A percentile compares a stretch with the other conserved stretches of the same genome.
phyloP scores from a whole-genome alignment of 2,888 invertebrate species.

The Ischnura elegans region DNA sequence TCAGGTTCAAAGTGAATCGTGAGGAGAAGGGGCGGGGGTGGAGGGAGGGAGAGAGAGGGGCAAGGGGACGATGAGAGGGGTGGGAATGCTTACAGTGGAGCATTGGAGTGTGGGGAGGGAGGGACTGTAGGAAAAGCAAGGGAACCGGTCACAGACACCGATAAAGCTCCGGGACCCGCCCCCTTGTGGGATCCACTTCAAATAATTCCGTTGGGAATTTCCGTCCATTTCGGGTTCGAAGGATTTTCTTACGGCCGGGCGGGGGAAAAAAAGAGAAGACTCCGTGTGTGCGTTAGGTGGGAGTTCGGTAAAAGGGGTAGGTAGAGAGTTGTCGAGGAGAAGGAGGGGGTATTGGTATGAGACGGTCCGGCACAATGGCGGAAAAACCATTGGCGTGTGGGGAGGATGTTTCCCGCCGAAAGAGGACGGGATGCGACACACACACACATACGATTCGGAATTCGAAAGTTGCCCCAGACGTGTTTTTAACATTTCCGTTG shows the following conservation, averaged over 20 bases:
- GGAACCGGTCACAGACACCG: slow-evolving; percentile 63
- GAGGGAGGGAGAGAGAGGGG: neutral
- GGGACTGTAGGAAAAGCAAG: neutral
- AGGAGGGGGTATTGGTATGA: neutral
- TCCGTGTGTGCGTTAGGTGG: neutral
- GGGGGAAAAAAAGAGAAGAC: neutral
- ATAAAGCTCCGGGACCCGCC: slow-evolving; percentile 23
- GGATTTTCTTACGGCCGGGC: slow-evolving; percentile 57
- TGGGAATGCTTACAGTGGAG: neutral
- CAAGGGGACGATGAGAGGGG: neutral
- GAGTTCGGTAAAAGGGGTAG: neutral
- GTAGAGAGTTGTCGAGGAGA: neutral
- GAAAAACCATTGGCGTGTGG: neutral
- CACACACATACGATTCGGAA: neutral
- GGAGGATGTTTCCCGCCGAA: neutral
- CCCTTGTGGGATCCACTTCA: slow-evolving; percentile 63
- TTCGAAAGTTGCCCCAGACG: slow-evolving; percentile 29
- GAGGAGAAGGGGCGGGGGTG: neutral
- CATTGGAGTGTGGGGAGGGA: neutral
- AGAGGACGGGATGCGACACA: neutral
- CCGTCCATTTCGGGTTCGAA: slow-evolving; percentile 53
- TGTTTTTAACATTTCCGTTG: slow-evolving; percentile 44
- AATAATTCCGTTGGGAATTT: slow-evolving; percentile 62
- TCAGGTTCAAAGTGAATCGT: slow-evolving; percentile 65
- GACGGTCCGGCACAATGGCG: neutral